Evolutionary conservation across 2,888 invertebrate genomes (phyloP), one percentile per base, ranked within the genome.

Genomic region (Calephelis perditalis): DNA sequence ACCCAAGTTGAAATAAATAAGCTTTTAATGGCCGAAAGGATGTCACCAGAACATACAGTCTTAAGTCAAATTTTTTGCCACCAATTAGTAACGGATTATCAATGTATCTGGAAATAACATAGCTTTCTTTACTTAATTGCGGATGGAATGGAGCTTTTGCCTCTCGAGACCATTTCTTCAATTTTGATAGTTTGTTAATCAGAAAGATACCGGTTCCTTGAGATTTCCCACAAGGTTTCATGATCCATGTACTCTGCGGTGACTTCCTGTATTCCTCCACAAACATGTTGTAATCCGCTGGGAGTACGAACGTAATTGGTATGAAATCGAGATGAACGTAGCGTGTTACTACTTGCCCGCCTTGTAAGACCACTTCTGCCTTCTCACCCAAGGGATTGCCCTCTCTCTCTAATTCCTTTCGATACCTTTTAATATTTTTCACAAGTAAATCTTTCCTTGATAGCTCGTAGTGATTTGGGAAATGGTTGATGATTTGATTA

Each of bases 371-470:
- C 10, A 90, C 76, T 52, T 91, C 91, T 0, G 79, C 73, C 77
- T 96, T 94, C 77, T 97, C 97, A 0, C 97, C 97, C 64, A 98
- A 82, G 1, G 95, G 93, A 81, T 94, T 97, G 49, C 96, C 97
- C 77, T 98, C 98, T 68, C 97, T 94, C 79, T 98, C 98, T 67
- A 98, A 88, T 70, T 99, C 98, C 71, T 97, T 96, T 61, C 98
- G 92, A 80, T 98, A 99, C 47, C 98, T 90, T 80, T 98, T 98
- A 58, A 99, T 98, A 78, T 99, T 99, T 85, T 98, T 98, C 58
- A 99, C 98, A 67, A 99, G 91, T 61, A 99, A 91, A 90, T 99
- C 99, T 83, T 99, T 99, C n/a, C 99, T 92, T 0, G 98, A 98
- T 58, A 99, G 87, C 80, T 99, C 98, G 76, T 98, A 97, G 79